A percentile compares a stretch with the other conserved stretches of the same genome.
phyloP scores from a whole-genome alignment of 2,888 invertebrate species.

The Stenoptilia bipunctidactyla region DNA sequence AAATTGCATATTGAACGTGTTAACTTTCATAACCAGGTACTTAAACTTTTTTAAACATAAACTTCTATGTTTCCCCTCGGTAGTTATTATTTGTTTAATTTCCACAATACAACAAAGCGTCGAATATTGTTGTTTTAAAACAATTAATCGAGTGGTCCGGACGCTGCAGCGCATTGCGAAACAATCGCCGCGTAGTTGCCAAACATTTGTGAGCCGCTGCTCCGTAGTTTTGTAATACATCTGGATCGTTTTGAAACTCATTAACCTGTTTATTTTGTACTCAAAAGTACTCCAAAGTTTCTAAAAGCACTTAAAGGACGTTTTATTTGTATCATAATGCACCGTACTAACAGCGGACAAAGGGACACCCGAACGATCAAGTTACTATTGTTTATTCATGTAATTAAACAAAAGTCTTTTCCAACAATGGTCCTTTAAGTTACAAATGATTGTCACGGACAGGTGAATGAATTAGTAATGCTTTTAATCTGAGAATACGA shows the following conservation, averaged over 20 bases:
- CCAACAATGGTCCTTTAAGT: slow-evolving; percentile 13
- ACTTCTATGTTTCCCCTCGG: too few species aligned
- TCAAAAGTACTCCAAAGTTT: slow-evolving; percentile 42
- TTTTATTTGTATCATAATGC: slow-evolving; percentile 38
- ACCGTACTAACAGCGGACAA: slow-evolving; percentile 41
- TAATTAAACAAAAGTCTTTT: slow-evolving; percentile 61
- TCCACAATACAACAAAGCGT: slow-evolving; percentile 38
- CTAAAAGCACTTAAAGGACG: slow-evolving; percentile 49
- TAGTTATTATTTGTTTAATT: too few species aligned
- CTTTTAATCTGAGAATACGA: slow-evolving; percentile 17
- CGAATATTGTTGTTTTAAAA: slow-evolving; percentile 48
- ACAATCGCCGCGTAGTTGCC: slow-evolving; percentile 53
- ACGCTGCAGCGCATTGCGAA: slow-evolving; percentile 58
- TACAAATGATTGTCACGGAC: slow-evolving; percentile 28
- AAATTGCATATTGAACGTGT: too few species aligned
- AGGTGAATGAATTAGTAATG: slow-evolving; percentile 38
- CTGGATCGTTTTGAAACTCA: slow-evolving; percentile 70
- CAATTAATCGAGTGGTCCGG: slow-evolving; percentile 67
- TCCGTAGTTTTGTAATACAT: slow-evolving; percentile 62
- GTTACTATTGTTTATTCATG: slow-evolving; percentile 59
- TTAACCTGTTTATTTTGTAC: slow-evolving; percentile 62
- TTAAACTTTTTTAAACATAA: too few species aligned
- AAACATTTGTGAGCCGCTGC: slow-evolving; percentile 62
- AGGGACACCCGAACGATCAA: slow-evolving; percentile 49
- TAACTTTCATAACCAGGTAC: too few species aligned